phyloP scores from a whole-genome alignment of 2,797 vertebrate species.

The Chromis chromis region DNA sequence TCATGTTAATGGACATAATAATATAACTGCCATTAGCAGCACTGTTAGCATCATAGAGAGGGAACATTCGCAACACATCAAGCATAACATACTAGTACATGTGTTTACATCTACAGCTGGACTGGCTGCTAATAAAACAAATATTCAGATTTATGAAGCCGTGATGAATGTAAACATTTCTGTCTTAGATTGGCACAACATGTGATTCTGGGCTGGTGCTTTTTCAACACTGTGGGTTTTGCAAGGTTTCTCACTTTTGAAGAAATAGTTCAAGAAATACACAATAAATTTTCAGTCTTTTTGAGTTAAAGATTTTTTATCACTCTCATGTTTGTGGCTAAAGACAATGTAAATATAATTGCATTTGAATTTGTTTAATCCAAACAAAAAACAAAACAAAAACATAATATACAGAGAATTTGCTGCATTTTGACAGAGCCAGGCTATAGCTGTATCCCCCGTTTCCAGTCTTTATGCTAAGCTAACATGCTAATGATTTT shows the following conservation, averaged over 20 bases:
- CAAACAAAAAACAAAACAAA: too few relatives aligned
- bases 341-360: too few relatives aligned
- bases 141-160: background rate
- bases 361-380: too few relatives aligned
- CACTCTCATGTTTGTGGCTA: too few relatives aligned
- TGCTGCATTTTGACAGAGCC: too few relatives aligned
- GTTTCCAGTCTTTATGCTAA: background rate
- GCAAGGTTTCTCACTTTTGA: background rate
- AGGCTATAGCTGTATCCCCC: too few relatives aligned
- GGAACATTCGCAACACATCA: conserved; percentile 11
- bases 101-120: background rate
- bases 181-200: conserved; percentile 51
- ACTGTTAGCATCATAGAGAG: background rate
- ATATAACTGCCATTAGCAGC: conserved; percentile 13
- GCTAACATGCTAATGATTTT: background rate
- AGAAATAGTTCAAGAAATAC: background rate
- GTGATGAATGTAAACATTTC: conserved; percentile 58
- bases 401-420: too few relatives aligned
- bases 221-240: background rate
- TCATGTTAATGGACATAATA: conserved; percentile 14
- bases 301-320: too few relatives aligned
- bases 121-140: background rate
- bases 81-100: background rate
- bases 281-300: background rate
- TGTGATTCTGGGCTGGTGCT: background rate